A percentile compares a stretch with the other conserved stretches of the same genome.
phyloP scores from a whole-genome alignment of 2,888 invertebrate genomes.

The Drosophila gaucha region DNA sequence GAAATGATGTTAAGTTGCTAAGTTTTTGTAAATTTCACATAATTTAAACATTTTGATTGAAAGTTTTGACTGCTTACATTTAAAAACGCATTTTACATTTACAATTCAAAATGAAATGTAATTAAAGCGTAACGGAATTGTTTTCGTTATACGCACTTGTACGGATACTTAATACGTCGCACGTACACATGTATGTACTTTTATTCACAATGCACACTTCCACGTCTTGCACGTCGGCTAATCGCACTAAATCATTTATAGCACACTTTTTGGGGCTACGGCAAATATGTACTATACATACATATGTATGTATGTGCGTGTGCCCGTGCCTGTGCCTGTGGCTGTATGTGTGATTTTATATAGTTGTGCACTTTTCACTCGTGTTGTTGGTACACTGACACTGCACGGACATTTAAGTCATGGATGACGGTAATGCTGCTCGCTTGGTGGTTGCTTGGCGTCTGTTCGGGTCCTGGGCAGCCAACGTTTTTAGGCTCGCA shows the following conservation, averaged over 20 bases:
- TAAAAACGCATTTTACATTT: slow-evolving; percentile 7
- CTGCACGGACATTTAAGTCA: slow-evolving; percentile 34
- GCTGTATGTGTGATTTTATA: slow-evolving; percentile 19
- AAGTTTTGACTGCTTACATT: background rate
- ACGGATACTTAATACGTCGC: slow-evolving; percentile 31
- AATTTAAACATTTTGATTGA: slow-evolving; percentile 16
- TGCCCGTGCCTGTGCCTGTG: too few species aligned
- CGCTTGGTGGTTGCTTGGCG: slow-evolving; percentile 66
- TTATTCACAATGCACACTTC: slow-evolving; percentile 57
- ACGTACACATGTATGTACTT: slow-evolving; percentile 15
- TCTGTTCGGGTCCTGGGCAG: slow-evolving; percentile 57
- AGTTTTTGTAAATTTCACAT: slow-evolving; percentile 38
- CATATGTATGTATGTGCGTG: slow-evolving; percentile 8
- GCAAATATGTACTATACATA: slow-evolving; percentile 16
- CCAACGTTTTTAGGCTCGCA: slow-evolving; percentile 23
- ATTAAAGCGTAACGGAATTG: slow-evolving; percentile 39
- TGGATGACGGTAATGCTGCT: slow-evolving; percentile 46
- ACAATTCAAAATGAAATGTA: slow-evolving; percentile 16
- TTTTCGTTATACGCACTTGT: slow-evolving; percentile 55
- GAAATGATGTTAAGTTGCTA: slow-evolving; percentile 8
- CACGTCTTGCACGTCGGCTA: slow-evolving; percentile 44
- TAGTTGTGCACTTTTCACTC: slow-evolving; percentile 54
- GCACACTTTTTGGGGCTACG: slow-evolving; percentile 52
- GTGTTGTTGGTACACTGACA: slow-evolving; percentile 44
- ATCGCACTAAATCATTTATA: slow-evolving; percentile 66